Base-by-base conservation (phyloP, 2,888 invertebrate species). In the Boloria selene region DNA sequence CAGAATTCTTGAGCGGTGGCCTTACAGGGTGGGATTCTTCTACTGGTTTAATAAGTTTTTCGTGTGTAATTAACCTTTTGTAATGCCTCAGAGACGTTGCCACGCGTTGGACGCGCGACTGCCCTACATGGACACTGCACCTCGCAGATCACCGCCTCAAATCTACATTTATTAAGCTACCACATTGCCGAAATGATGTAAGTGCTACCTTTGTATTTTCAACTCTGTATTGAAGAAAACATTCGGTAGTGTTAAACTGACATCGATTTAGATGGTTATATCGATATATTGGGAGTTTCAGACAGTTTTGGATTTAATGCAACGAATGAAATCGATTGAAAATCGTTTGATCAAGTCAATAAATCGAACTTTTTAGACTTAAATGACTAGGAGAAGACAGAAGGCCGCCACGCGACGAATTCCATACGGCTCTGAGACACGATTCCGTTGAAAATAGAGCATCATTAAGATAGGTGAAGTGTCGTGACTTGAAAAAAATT, bases 31-130 rank as follows among this genome's bases (percentile, higher is more conserved):
- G 65, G 79, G 82, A 88, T 89, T 84, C 88, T 79, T 74, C 65
- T 64, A 76, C 79, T 72, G 70, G 83, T 71, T 73, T 75, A 77
- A 80, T 79, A 73, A 81, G 84, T 88, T 88, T 88, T 88, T 88
- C 80, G 79, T 73, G 70, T 73, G 77, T 80, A 87, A 87, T 87
- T 88, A 87, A 83, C 80, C 84, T 85, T 85, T 83, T 82, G 80
- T 79, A 80, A 79, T 81, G 78, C 77, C 77, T 78, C 77, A 78
- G 78, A 77, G 72, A 77, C 74, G 78, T 73, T 78, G 88, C 87
- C 89, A 89, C 89, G 88, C 87, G 88, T 79, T 79, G 66, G 77
- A 74, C 86, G 83, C 82, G 82, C 88, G 87, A 75, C 81, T 81
- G 63, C 73, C 85, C 79, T 83, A 88, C 69, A 86, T 76, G 86